Conservation (phyloP, 2,888 invertebrate genomes). For the Isoperla grammatica region DNA sequence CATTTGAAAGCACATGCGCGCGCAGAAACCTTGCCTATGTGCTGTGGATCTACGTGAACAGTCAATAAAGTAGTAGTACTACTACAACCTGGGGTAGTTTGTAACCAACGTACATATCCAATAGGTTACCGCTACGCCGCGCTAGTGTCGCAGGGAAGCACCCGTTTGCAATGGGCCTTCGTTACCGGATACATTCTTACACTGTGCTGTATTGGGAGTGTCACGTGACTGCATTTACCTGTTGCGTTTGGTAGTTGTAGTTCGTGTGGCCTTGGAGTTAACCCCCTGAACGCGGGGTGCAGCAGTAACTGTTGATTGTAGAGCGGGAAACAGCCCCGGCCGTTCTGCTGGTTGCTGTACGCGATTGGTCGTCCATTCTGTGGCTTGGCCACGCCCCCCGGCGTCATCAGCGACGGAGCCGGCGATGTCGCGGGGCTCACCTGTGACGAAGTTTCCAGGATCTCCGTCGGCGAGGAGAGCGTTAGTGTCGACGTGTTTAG, state of each 20-base stretch:
- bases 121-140: no score
- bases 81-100: no score
- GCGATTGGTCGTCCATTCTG: conserved; percentile 4
- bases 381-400: conserved; percentile 9
- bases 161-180: no score
- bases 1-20: no score
- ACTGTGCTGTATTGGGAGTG: no score
- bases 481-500: conserved; percentile 50
- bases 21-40: no score
- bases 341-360: conserved; percentile 10
- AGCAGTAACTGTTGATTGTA: conserved; percentile 27
- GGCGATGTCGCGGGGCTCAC: conserved; percentile 9
- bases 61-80: no score
- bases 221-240: no score
- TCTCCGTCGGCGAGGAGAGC: conserved; percentile 25
- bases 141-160: no score
- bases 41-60: no score
- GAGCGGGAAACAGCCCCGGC: conserved; percentile 20
- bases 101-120: no score
- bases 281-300: conserved; percentile 28
- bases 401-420: neutral
- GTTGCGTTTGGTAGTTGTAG: conserved; percentile 36
- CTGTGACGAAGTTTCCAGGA: conserved; percentile 26
- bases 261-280: conserved; percentile 35
- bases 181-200: no score